phyloP scores from a whole-genome alignment of 2,888 invertebrate species.

The Sialis lutaria region DNA sequence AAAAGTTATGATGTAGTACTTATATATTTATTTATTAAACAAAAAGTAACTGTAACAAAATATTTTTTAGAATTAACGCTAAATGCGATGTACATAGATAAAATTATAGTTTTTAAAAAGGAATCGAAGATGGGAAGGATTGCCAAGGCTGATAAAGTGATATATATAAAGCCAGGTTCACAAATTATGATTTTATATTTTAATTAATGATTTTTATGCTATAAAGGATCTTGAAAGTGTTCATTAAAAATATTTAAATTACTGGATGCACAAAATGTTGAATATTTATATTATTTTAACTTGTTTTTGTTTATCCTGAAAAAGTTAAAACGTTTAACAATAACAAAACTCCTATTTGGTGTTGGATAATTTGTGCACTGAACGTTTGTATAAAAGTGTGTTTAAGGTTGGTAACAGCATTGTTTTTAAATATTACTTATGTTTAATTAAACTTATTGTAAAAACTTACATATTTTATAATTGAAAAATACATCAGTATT shows the following conservation, averaged over 20 bases:
- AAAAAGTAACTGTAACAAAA: background rate
- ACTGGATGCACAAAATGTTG: background rate
- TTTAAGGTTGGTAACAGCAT: no score
- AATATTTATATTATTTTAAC: background rate
- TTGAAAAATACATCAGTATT: no score
- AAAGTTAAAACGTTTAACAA: background rate
- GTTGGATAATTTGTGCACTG: no score
- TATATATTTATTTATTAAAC: background rate
- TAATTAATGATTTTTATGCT: no score
- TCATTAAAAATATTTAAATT: no score
- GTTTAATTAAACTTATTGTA: no score
- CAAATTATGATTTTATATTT: background rate
- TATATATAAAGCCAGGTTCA: background rate
- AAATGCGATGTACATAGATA: background rate
- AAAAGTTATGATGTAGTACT: constrained; percentile 1
- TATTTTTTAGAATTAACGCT: constrained; percentile 2
- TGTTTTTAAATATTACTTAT: no score
- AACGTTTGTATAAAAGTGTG: no score
- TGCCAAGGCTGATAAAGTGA: background rate
- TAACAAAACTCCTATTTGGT: no score
- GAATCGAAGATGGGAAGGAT: background rate
- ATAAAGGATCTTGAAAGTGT: no score
- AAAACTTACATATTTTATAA: no score
- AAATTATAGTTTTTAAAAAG: background rate
- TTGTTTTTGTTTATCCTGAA: background rate